phyloP scores from a whole-genome alignment of 2,113 vertebrate genomes.

The human region GRCh38 chr15:46059001-46059500 shows the following conservation, averaged over 20 bases:
- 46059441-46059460: neutral
- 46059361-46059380: neutral
- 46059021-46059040: neutral
- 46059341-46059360: neutral
- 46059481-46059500: neutral
- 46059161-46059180: neutral
- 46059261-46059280: neutral
- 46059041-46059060: neutral
- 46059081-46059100: neutral
- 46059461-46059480: neutral
- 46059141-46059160: neutral
- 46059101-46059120: neutral
- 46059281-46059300: neutral
- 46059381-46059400: neutral
- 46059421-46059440: neutral
- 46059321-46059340: neutral
- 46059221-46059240: neutral
- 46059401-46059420: neutral
- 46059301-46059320: neutral
- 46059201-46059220: neutral
- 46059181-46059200: neutral
- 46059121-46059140: neutral
- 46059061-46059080: neutral
- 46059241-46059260: neutral
- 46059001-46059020: neutral